phyloP scores from a whole-genome alignment of 2,888 invertebrate genomes.

The Trissolcus japonicus region DNA sequence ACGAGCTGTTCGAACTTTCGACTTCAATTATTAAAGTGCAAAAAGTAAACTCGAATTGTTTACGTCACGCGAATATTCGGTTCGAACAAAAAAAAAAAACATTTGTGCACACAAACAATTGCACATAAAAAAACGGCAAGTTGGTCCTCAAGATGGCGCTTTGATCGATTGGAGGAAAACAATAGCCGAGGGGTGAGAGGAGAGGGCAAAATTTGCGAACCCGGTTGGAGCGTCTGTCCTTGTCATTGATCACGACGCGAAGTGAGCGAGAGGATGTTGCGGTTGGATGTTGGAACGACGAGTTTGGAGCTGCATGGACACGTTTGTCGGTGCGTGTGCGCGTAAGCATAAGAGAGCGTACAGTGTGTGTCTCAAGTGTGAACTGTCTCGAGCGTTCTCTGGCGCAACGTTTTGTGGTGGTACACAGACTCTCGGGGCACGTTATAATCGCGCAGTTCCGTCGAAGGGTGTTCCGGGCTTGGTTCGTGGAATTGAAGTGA shows the following conservation, averaged over 20 bases:
- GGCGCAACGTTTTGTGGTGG: slow-evolving; percentile 23
- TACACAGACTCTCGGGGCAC: background rate
- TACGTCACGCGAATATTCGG: too few relatives aligned
- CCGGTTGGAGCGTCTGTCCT: background rate
- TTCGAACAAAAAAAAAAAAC: too few relatives aligned
- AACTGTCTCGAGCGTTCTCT: slow-evolving; percentile 18
- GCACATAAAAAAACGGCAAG: background rate
- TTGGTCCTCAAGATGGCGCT: background rate
- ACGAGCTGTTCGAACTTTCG: too few relatives aligned
- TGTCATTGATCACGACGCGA: background rate
- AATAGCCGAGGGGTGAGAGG: background rate
- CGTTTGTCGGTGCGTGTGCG: slow-evolving; percentile 33
- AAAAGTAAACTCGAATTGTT: too few relatives aligned
- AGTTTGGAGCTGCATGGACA: slow-evolving; percentile 25
- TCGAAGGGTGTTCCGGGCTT: background rate
- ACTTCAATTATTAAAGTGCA: too few relatives aligned
- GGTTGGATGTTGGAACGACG: background rate
- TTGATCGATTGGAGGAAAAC: background rate
- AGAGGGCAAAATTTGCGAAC: background rate
- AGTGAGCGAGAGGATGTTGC: background rate
- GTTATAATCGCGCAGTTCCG: background rate
- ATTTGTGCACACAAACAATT: too few relatives aligned
- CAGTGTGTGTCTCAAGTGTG: background rate
- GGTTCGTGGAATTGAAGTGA: background rate
- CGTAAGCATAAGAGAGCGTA: slow-evolving; percentile 13